Base-by-base conservation (phyloP, 2,113 vertebrate genomes). In the Gobiocypris rarus region DNA sequence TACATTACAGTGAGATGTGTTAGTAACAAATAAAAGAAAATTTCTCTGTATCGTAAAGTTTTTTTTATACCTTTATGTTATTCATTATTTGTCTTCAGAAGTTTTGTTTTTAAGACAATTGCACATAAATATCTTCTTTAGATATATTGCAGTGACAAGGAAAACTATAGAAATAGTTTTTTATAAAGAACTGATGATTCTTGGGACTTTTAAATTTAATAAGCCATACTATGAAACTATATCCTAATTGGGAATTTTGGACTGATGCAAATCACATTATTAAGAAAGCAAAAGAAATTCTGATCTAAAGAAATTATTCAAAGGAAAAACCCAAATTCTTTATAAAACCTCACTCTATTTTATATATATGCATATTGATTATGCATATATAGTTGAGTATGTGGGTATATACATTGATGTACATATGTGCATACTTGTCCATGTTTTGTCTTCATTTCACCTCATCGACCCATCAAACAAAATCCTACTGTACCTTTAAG, bases 301-400 rank as follows among this genome's bases (percentile, higher is more conserved):
- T 76, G 71, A 50, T n/a, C 61, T 9, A 48, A 58, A 52, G n/a
- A 13, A 26, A 63, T 28, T 0, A 9, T 75, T 83, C 28, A 14
- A 48, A 15, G 56, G 76, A 83, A 61, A 79, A 88, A 85, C 70
- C 48, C 45, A 85, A 84, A 85, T 93, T 94, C 92, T 93, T 93
- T 93, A 94, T 93, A 94, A 94, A 94, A 93, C 90, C 52, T 91
- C 92, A 88, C 92, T 94, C 92, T 93, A 94, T 94, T 94, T 93
- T 87, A 91, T 93, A 94, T 94, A 93, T 93, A 94, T 94, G 86
- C 90, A 93, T 93, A 93, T 90, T 63, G 19, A 69, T 58, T 91
- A 93, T 93, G 90, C 85, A 93, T 94, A 93, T 93, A 93, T 94
- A 93, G 89, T 85, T 88, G 88, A 90, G 91, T 91, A 91, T 94